phyloP scores from a whole-genome alignment of 2,797 vertebrate species.

The Enoplosus armatus region DNA sequence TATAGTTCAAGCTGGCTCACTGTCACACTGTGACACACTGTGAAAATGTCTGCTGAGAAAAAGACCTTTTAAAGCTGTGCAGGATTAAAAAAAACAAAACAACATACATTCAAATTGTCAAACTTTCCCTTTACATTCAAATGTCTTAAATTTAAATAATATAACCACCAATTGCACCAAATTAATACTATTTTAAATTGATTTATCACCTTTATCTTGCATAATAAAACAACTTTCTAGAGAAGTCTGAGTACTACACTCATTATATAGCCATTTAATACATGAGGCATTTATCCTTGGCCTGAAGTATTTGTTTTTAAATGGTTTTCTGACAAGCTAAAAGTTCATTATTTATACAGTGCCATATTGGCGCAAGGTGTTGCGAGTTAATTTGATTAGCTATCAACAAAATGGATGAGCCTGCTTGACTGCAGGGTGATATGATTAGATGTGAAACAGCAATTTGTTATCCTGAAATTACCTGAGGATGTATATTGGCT shows the following conservation, averaged over 20 bases:
- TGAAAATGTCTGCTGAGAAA: constrained; percentile 1
- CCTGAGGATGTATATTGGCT: constrained; percentile 28
- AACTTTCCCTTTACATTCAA: neutral
- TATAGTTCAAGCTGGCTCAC: neutral
- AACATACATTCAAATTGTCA: neutral
- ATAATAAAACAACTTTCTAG: neutral
- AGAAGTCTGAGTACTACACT: constrained; percentile 1
- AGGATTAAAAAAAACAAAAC: neutral
- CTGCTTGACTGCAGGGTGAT: constrained; percentile 44
- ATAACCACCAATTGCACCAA: neutral
- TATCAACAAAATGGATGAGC: constrained; percentile 62
- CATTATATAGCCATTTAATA: constrained; percentile 19
- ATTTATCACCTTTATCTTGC: too few relatives aligned
- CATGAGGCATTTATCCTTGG: constrained; percentile 15
- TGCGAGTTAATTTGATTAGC: constrained; percentile 63
- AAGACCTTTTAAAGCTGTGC: neutral
- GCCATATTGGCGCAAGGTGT: constrained; percentile 36
- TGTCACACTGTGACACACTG: neutral
- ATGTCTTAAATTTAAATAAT: neutral
- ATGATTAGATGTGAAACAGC: constrained; percentile 58
- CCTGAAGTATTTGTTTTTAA: constrained; percentile 30
- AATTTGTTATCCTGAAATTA: constrained; percentile 58
- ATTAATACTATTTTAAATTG: neutral
- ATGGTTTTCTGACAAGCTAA: constrained; percentile 46
- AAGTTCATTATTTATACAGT: constrained; percentile 51